Conservation (phyloP, 2,113 vertebrate genomes). For the Ceyx cyanopectus region DNA sequence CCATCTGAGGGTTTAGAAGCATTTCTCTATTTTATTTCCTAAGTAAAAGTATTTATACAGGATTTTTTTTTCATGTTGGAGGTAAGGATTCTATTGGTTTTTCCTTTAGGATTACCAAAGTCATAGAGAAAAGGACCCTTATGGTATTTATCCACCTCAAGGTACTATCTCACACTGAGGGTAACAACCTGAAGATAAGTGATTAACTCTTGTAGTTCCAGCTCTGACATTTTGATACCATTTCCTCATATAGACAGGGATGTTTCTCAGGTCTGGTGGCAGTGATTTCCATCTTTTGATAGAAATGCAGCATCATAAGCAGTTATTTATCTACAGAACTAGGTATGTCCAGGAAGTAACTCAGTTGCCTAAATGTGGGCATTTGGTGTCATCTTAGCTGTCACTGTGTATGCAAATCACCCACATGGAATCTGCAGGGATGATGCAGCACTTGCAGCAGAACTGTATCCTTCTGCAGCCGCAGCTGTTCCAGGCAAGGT, state of each 20-base stretch:
- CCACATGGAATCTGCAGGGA: background rate
- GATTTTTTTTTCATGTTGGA: background rate
- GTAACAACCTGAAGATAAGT: background rate
- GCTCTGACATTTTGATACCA: background rate
- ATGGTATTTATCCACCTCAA: background rate
- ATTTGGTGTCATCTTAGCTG: background rate
- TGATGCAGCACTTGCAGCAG: background rate
- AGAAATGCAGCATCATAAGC: background rate
- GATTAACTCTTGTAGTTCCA: background rate
- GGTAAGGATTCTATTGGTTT: background rate
- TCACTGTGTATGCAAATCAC: background rate
- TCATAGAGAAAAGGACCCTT: background rate
- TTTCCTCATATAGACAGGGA: background rate
- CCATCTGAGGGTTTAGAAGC: background rate
- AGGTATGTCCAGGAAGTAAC: background rate
- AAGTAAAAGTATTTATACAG: background rate
- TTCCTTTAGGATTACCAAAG: background rate
- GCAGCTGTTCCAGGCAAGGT: background rate
- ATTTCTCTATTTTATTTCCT: background rate
- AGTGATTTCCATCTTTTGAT: background rate
- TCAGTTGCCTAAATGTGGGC: background rate
- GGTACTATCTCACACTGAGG: background rate
- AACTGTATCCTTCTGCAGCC: background rate
- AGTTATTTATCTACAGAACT: background rate
- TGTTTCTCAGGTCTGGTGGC: background rate